Percentiles rank a stretch among this genome's conserved stretches.
These are phyloP conservation scores for Seladonia tumulorum DNA, from an alignment of 2,888 invertebrate genomes.

Conservation along the genomic window DNA sequence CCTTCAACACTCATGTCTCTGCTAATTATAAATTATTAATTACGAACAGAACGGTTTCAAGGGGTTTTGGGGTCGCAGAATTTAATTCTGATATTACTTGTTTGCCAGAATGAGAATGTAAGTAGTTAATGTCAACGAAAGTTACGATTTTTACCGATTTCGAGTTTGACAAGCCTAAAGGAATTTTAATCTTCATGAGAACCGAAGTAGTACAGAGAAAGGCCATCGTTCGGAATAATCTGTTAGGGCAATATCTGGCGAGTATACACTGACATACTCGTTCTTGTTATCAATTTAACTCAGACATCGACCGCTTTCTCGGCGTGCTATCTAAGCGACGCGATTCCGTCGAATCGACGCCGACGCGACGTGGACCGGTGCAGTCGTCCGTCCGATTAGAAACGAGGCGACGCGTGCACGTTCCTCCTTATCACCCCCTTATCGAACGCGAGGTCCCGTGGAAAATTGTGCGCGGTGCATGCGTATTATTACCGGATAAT, in stretches of 20 bases:
- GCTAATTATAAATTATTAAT: not conserved
- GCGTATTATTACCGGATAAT: slow-evolving; percentile 44
- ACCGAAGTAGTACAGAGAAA: too few relatives aligned
- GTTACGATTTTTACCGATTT: too few relatives aligned
- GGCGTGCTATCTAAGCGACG: slow-evolving; percentile 55
- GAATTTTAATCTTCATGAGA: too few relatives aligned
- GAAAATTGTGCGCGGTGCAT: slow-evolving; percentile 20
- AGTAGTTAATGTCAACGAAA: too few relatives aligned
- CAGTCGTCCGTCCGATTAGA: slow-evolving; percentile 51
- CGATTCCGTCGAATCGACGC: slow-evolving; percentile 61
- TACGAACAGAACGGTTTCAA: not conserved
- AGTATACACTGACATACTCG: not conserved
- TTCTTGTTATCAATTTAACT: not conserved
- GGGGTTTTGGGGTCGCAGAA: too few relatives aligned
- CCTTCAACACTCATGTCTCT: not conserved
- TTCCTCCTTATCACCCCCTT: slow-evolving; percentile 34
- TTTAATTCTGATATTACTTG: too few relatives aligned
- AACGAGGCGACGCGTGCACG: slow-evolving; percentile 20
- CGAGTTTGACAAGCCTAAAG: too few relatives aligned
- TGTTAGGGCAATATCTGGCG: too few relatives aligned
- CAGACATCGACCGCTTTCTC: slow-evolving; percentile 39
- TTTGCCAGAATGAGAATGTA: too few relatives aligned
- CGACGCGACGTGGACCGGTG: slow-evolving; percentile 51
- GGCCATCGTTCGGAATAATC: too few relatives aligned
- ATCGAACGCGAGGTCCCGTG: slow-evolving; percentile 21